These are phyloP conservation scores for Vimba vimba DNA, from an alignment of 2,113 vertebrate genomes.

Conservation along the genomic window DNA sequence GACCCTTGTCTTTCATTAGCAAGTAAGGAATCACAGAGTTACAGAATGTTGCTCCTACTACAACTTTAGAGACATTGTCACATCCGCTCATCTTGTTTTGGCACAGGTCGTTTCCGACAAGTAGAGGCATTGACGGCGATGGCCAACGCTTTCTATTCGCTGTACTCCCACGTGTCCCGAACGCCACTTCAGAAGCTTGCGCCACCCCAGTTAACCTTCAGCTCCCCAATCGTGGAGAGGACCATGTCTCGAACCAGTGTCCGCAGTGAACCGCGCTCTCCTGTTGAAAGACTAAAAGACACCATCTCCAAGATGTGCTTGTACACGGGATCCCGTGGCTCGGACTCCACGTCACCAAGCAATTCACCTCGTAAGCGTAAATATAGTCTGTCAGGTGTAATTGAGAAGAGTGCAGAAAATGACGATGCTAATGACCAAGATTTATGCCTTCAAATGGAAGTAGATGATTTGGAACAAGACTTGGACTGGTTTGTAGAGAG, in stretches of 20 bases:
- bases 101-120: constrained; percentile 90
- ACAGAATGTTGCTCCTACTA: neutral
- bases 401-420: constrained; percentile 60
- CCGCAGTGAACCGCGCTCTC: constrained; percentile 74
- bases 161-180: constrained; percentile 89
- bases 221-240: constrained; percentile 66
- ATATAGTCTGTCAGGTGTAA: constrained; percentile 72
- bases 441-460: neutral
- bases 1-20: constrained; percentile 87
- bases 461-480: neutral
- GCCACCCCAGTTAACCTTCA: constrained; percentile 76
- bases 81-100: neutral
- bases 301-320: constrained; percentile 89
- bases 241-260: constrained; percentile 61
- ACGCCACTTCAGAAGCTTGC: constrained; percentile 85
- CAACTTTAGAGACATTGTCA: neutral
- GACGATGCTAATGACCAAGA: constrained; percentile 1
- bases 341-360: constrained; percentile 68
- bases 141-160: constrained; percentile 89
- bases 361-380: constrained; percentile 64
- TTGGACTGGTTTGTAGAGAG: constrained; percentile 19
- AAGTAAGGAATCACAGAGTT: constrained; percentile 73
- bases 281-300: constrained; percentile 83
- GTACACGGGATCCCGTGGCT: constrained; percentile 71
- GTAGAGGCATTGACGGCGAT: constrained; percentile 85